Evolutionary conservation across 2,797 vertebrate species (phyloP).

Genomic region (Varecia variegata): DNA sequence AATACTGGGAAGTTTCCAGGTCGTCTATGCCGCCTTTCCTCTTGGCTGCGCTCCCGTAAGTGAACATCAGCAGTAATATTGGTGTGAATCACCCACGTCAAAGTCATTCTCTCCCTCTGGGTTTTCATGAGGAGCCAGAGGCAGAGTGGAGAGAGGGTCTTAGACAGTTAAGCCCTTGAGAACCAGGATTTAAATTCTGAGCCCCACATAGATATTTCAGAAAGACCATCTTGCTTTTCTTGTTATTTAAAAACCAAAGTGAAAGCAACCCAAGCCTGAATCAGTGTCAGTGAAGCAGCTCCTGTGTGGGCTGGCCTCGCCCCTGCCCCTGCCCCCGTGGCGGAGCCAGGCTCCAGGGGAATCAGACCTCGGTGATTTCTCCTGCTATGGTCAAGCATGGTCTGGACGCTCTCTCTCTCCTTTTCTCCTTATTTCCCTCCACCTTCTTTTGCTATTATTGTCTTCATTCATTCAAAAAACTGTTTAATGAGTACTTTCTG

Average conservation of each 20-base stretch:
- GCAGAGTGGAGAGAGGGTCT: neutral
- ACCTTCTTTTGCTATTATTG: neutral
- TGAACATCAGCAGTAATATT: neutral
- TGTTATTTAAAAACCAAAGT: neutral
- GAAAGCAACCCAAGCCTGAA: neutral
- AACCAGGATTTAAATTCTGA: neutral
- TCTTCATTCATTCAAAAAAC: conserved; percentile 20
- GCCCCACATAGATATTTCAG: neutral
- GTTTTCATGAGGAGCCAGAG: neutral
- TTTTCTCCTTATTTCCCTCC: neutral
- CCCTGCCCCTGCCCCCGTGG: neutral
- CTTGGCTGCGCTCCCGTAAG: conserved; percentile 86
- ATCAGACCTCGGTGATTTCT: neutral
- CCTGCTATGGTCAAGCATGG: neutral
- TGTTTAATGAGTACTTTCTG: neutral
- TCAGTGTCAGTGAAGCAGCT: neutral
- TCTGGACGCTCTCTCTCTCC: neutral
- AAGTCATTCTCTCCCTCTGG: neutral
- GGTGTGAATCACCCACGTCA: neutral
- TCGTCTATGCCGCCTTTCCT: conserved; percentile 83
- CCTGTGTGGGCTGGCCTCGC: neutral
- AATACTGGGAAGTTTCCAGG: conserved; percentile 84
- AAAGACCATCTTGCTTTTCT: neutral
- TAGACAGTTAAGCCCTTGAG: neutral
- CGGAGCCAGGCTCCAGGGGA: neutral